Percentiles rank a stretch among this genome's conserved stretches.
Evolutionary conservation across 2,888 invertebrate genomes (phyloP).

Genomic region (Syrphus vitripennis): DNA sequence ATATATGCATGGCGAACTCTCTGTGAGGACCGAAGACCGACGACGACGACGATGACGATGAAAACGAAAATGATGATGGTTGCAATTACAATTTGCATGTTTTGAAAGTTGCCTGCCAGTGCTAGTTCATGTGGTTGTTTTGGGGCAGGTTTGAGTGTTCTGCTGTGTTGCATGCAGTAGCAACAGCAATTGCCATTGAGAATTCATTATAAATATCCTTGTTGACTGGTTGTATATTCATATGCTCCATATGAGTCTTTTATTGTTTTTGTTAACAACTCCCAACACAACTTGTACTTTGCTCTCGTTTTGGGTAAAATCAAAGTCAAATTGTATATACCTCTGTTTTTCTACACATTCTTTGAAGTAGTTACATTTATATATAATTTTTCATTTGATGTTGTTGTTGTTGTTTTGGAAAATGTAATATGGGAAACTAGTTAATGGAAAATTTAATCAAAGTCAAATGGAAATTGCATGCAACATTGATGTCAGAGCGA

Average conservation of each 20-base stretch:
- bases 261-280: slow-evolving; percentile 15
- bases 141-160: background rate
- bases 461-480: slow-evolving; percentile 64
- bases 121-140: slow-evolving; percentile 34
- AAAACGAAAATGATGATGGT: slow-evolving; percentile 8
- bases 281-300: background rate
- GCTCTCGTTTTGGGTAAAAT: slow-evolving; percentile 40
- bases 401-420: background rate
- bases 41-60: background rate
- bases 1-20: slow-evolving; percentile 17
- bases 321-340: slow-evolving; percentile 58
- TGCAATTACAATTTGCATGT: slow-evolving; percentile 67
- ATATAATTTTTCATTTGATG: background rate
- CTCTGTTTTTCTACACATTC: slow-evolving; percentile 32
- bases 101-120: slow-evolving; percentile 23
- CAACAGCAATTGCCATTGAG: slow-evolving; percentile 52
- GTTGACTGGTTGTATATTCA: background rate
- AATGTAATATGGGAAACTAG: slow-evolving; percentile 55
- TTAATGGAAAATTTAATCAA: slow-evolving; percentile 68
- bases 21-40: background rate
- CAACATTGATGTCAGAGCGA: slow-evolving; percentile 53
- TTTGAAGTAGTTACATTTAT: slow-evolving; percentile 3
- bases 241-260: background rate
- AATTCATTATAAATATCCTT: slow-evolving; percentile 67
- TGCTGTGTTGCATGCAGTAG: slow-evolving; percentile 62